A percentile compares a stretch with the other conserved stretches of the same genome.
Conservation (phyloP, 2,113 vertebrate species). For the Gasterosteus aculeatus region DNA sequence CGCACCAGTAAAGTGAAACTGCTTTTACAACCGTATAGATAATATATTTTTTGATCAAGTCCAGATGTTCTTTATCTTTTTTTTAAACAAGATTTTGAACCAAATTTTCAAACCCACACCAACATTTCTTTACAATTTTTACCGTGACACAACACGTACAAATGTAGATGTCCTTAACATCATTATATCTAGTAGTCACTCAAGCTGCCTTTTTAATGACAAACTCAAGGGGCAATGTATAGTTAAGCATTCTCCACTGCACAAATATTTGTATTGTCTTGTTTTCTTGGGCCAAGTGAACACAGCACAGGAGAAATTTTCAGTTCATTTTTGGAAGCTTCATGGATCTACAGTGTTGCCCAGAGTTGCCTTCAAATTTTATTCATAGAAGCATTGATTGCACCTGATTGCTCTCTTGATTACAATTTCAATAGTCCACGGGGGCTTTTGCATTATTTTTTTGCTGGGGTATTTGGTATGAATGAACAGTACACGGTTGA, state of each 20-base stretch:
- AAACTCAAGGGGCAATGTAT: background rate
- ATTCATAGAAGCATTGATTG: slow-evolving; percentile 56
- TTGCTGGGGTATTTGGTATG: slow-evolving; percentile 18
- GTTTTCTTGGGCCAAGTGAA: background rate
- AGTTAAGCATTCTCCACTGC: background rate
- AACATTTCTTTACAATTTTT: background rate
- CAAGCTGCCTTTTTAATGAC: background rate
- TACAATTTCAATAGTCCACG: slow-evolving; percentile 47
- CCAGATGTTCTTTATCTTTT: background rate
- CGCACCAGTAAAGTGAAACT: too few species aligned
- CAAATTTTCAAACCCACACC: background rate
- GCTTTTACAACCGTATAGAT: background rate
- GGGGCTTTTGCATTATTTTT: slow-evolving; percentile 39
- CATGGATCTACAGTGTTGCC: slow-evolving; percentile 16
- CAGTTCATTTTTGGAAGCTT: background rate
- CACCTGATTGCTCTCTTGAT: slow-evolving; percentile 65
- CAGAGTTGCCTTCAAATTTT: slow-evolving; percentile 37
- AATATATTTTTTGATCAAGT: background rate
- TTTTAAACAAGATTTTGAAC: background rate
- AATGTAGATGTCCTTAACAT: background rate
- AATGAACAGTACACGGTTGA: slow-evolving; percentile 47
- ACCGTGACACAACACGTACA: background rate
- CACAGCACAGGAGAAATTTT: background rate
- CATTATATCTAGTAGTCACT: background rate
- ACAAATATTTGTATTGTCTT: background rate